Conservation (phyloP, 1,140 invertebrate species). For the Cydia splendana region DNA sequence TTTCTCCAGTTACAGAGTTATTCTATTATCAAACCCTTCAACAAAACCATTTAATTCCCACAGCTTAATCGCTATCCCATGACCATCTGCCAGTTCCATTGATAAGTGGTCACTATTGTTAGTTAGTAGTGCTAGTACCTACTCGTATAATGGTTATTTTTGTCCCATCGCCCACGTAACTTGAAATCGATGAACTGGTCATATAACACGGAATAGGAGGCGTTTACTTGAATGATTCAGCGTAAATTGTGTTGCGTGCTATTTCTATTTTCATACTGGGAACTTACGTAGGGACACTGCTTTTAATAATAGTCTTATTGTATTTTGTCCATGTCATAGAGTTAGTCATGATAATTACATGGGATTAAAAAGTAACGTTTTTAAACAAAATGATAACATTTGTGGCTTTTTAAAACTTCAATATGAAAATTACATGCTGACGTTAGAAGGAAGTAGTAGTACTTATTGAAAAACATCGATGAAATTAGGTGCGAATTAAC, state of each 20-base stretch:
- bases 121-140: no score
- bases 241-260: constrained; percentile 15
- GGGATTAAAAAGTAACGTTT: background rate
- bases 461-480: no score
- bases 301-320: constrained; percentile 1
- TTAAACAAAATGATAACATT: no score
- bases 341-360: background rate
- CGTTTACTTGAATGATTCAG: constrained; percentile 22
- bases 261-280: constrained; percentile 12
- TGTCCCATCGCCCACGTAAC: constrained; percentile 12
- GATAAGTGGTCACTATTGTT: constrained; percentile 28
- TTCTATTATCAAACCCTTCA: constrained; percentile 18
- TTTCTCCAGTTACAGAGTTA: background rate
- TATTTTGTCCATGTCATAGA: background rate
- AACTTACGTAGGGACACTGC: constrained; percentile 2
- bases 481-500: no score
- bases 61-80: constrained; percentile 13
- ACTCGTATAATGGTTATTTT: constrained; percentile 17
- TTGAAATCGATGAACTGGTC: constrained; percentile 19
- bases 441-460: no score
- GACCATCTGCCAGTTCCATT: constrained; percentile 22
- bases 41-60: constrained; percentile 11
- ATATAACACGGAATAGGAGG: constrained; percentile 12
- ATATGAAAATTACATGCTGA: no score
- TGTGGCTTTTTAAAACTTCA: no score